Conservation (phyloP, 1,140 invertebrate genomes). For the Dendrolimus punctatus region DNA sequence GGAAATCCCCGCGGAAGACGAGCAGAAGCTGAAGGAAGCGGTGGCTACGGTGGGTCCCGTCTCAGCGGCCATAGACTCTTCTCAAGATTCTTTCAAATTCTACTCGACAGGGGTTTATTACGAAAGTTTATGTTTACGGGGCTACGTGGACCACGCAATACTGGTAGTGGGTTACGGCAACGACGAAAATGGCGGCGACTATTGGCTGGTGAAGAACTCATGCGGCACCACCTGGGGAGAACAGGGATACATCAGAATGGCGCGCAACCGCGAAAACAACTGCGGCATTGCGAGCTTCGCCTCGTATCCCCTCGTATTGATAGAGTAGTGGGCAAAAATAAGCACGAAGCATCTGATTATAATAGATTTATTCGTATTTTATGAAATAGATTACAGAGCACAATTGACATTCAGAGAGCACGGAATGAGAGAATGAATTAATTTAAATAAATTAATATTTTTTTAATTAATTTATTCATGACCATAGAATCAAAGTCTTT, state of each 20-base stretch:
- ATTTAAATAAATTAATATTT: too few relatives aligned
- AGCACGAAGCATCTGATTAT: too few relatives aligned
- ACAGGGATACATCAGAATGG: constrained; percentile 92
- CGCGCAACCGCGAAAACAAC: constrained; percentile 88
- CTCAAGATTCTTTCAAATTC: constrained; percentile 78
- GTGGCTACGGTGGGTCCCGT: constrained; percentile 92
- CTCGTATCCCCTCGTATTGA: constrained; percentile 88
- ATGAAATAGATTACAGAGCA: too few relatives aligned
- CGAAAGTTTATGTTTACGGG: constrained; percentile 77
- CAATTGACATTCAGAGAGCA: too few relatives aligned
- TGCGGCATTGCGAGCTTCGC: constrained; percentile 92
- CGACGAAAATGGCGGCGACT: constrained; percentile 74
- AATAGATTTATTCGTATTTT: too few relatives aligned
- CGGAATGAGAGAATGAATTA: too few relatives aligned
- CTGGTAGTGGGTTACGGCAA: constrained; percentile 78
- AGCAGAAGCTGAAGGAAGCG: constrained; percentile 83
- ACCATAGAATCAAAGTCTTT: too few relatives aligned
- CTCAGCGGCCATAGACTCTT: constrained; percentile 95
- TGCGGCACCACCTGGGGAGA: constrained; percentile 90
- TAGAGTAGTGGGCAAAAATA: too few relatives aligned
- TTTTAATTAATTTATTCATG: too few relatives aligned
- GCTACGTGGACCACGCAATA: constrained; percentile 90
- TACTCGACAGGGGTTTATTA: constrained; percentile 76
- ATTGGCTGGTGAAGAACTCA: constrained; percentile 79
- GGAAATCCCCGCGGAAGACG: constrained; percentile 85